Evolutionary conservation across 2,888 invertebrate species (phyloP).

Genomic region (Harpagoxenus sublaevis): DNA sequence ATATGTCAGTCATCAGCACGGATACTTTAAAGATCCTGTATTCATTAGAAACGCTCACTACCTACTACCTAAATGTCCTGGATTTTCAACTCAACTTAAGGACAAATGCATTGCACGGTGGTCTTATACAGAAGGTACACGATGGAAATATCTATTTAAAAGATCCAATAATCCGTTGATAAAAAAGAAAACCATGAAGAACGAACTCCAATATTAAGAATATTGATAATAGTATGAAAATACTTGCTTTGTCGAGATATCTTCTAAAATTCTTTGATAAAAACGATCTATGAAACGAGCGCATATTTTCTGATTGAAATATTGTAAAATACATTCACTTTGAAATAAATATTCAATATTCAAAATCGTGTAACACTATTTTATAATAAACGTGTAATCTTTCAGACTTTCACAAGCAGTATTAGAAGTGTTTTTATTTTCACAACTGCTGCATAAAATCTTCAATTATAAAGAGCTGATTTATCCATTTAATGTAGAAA

Average conservation of each 20-base stretch:
- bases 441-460: not conserved
- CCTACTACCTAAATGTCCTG: slow-evolving; percentile 91
- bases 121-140: slow-evolving; percentile 92
- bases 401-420: not conserved
- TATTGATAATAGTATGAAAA: not conserved
- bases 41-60: slow-evolving; percentile 91
- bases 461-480: not conserved
- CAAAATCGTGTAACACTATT: not conserved
- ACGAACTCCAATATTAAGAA: not conserved
- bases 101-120: slow-evolving; percentile 90
- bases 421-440: slow-evolving; percentile 8
- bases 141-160: slow-evolving; percentile 88
- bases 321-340: slow-evolving; percentile 8
- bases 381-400: not conserved
- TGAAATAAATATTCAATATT: not conserved
- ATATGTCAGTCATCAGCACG: slow-evolving; percentile 96
- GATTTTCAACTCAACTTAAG: slow-evolving; percentile 94
- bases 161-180: not conserved
- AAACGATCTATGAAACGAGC: not conserved
- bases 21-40: slow-evolving; percentile 93
- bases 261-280: not conserved
- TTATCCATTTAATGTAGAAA: not conserved
- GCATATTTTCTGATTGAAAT: not conserved
- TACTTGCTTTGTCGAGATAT: not conserved
- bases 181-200: not conserved